Percentiles rank a stretch among this genome's conserved stretches.
These are phyloP conservation scores for Epinotia brunnichana DNA, from an alignment of 2,888 invertebrate genomes.

Conservation along the genomic window DNA sequence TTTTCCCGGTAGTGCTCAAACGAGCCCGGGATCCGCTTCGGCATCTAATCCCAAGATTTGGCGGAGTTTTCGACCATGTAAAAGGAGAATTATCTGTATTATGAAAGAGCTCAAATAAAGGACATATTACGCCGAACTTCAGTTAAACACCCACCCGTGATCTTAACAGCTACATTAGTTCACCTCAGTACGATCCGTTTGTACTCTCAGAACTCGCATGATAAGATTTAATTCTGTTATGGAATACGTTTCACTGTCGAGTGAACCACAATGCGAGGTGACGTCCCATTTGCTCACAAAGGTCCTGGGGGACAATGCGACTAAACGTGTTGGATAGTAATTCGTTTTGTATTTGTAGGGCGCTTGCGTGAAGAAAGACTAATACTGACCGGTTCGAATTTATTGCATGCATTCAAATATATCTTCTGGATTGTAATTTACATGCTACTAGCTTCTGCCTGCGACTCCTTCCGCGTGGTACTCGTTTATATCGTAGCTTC, in stretches of 20 bases:
- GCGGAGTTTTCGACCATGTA: no score
- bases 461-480: no score
- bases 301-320: constrained; percentile 51
- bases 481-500: no score
- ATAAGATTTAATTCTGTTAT: constrained; percentile 36
- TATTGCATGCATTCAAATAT: no score
- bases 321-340: neutral
- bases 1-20: no score
- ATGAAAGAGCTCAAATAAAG: neutral
- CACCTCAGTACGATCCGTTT: constrained; percentile 2
- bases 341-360: neutral
- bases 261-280: constrained; percentile 27
- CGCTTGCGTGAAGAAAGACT: no score
- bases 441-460: no score
- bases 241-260: constrained; percentile 37
- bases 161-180: constrained; percentile 2
- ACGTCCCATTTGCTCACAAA: constrained; percentile 53
- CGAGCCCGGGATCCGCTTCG: no score
- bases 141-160: neutral
- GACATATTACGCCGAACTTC: neutral
- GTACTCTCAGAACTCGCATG: constrained; percentile 15
- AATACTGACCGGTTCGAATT: no score
- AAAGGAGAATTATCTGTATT: neutral
- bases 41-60: no score
- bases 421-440: no score